Conservation (phyloP, 2,797 vertebrate species). For the Varecia variegata region DNA sequence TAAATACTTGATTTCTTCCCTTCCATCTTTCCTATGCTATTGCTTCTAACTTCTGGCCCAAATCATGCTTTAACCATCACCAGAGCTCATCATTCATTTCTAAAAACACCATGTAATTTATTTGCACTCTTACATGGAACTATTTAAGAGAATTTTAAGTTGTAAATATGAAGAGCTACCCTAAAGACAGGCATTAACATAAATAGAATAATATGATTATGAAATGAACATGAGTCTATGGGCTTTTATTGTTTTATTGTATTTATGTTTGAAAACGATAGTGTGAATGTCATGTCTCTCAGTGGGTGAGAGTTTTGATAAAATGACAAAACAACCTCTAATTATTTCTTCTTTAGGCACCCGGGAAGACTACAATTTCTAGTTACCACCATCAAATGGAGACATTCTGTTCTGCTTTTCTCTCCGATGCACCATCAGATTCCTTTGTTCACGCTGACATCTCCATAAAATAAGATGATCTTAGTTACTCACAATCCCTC, state of each 20-base stretch:
- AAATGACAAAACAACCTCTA: background rate
- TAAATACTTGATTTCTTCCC: background rate
- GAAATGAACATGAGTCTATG: background rate
- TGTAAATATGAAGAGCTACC: background rate
- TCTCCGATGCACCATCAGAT: background rate
- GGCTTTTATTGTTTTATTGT: background rate
- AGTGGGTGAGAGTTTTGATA: background rate
- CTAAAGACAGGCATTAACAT: background rate
- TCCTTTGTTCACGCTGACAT: background rate
- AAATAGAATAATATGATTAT: background rate
- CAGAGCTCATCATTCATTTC: background rate
- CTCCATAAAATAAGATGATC: background rate
- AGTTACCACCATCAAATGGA: background rate
- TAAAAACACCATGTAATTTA: background rate
- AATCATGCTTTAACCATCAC: background rate
- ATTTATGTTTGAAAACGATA: background rate
- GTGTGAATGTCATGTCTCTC: background rate
- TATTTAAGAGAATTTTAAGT: background rate
- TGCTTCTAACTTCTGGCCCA: background rate
- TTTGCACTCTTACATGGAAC: background rate
- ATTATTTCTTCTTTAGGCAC: background rate
- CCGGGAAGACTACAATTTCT: background rate
- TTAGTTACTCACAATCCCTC: background rate
- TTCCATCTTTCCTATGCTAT: background rate
- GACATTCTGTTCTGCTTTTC: background rate